These are phyloP conservation scores for Gymnocheta viridis DNA, from an alignment of 2,888 invertebrate species.

Conservation along the genomic window DNA sequence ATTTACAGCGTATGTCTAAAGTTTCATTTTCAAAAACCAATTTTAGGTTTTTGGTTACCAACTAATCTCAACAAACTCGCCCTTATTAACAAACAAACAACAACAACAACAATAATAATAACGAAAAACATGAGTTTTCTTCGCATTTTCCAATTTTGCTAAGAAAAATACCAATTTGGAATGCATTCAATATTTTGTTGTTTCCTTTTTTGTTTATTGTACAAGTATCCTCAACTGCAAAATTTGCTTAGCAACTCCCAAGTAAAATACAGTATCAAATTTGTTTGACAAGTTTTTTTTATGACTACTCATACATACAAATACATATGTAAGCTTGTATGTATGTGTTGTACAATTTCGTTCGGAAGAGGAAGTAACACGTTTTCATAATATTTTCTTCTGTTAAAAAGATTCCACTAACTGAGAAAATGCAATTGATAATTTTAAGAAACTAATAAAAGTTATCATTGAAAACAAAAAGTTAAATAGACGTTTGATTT, in stretches of 20 bases:
- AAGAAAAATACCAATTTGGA: slow-evolving; percentile 20
- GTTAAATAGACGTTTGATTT: too few relatives aligned
- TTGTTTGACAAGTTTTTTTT: neutral
- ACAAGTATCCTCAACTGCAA: slow-evolving; percentile 11
- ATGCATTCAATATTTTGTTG: slow-evolving; percentile 39
- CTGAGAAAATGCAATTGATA: neutral
- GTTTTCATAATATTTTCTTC: neutral
- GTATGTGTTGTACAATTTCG: neutral
- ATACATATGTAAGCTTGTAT: neutral
- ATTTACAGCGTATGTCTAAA: slow-evolving; percentile 39
- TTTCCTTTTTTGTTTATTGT: neutral
- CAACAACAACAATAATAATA: neutral
- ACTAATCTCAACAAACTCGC: slow-evolving; percentile 34
- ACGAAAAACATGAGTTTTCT: neutral
- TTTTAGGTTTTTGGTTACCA: slow-evolving; percentile 56
- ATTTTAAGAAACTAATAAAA: neutral
- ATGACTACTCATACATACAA: too few relatives aligned
- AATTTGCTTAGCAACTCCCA: slow-evolving; percentile 33
- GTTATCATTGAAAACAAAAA: too few relatives aligned
- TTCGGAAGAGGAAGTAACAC: neutral
- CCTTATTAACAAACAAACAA: slow-evolving; percentile 25
- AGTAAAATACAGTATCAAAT: neutral
- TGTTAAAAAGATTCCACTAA: too few relatives aligned
- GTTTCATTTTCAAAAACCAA: slow-evolving; percentile 55
- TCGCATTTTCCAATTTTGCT: slow-evolving; percentile 22